Evolutionary conservation across 2,888 invertebrate species (phyloP), one percentile per base, ranked within the genome.

Genomic region (Drosophila conformis): DNA sequence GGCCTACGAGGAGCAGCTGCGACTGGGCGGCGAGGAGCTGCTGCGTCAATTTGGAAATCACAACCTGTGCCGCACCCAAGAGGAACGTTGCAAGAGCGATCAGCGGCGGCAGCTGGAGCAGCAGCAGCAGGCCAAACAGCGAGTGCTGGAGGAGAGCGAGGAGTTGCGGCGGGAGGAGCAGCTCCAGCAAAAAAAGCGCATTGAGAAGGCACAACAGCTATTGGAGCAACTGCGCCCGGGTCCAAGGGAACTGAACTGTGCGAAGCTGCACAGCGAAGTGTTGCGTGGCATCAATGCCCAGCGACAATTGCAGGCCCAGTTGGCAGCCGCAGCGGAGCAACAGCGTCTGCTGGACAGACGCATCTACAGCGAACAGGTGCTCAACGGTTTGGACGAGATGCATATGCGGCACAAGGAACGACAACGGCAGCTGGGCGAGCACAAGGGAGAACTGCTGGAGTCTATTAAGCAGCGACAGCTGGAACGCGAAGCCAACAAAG

Each of bases 141-240:
- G 48, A 1, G 65, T 53, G 4, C 64, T 65, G 21, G 73, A 70
- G 51, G 83, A 88, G 11, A 83, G 83, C 38, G 61, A 76, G 0
- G 93, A 93, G 4, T 91, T 92, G 40, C 93, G 94, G 49, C 80
- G 89, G 13, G 92, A 91, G 10, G 91, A 92, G 38, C 90, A 90
- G 42, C 76, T 71, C 0, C 65, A 68, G 2, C 90, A 92, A 0
- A 74, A 66, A 1, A 84, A 90, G 18, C 91, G 91, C 58, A 91
- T 93, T 7, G 86, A 85, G 0, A 89, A 91, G 35, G 93, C 92
- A 0, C 84, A 93, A 42, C 78, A 90, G 54, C 69, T 93, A 18
- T 72, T 93, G 18, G 90, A 91, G 62, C 90, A 91, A 53, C 79
- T 91, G 21, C 91, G 92, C 58, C 87, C 91, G 2, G 93, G 93